Conservation (phyloP, 2,113 vertebrate genomes). For the Microcebus jonahi region DNA sequence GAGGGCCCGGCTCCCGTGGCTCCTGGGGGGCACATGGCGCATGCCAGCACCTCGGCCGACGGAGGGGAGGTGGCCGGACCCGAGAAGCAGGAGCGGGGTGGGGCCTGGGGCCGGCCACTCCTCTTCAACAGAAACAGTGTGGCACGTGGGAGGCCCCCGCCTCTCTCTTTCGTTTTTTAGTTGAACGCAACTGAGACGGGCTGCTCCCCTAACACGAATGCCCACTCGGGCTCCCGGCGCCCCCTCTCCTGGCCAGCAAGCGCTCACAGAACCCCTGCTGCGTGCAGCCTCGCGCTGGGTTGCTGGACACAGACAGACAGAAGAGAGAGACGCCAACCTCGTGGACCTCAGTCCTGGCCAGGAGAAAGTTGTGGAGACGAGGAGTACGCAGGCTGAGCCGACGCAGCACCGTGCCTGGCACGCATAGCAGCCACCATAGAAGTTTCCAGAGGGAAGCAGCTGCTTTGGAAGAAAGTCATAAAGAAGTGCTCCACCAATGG, state of each 20-base stretch:
- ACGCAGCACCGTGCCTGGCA: fast-evolving
- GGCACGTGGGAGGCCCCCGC: fast-evolving
- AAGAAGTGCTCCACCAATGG: neutral
- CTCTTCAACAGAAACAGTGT: fast-evolving
- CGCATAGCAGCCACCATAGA: neutral
- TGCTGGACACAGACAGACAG: neutral
- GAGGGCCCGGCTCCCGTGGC: fast-evolving
- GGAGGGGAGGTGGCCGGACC: neutral
- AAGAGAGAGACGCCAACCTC: neutral
- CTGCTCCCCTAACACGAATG: neutral
- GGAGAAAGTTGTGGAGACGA: neutral
- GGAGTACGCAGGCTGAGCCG: neutral
- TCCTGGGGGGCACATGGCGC: neutral
- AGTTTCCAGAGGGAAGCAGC: neutral
- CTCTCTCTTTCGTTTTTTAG: neutral
- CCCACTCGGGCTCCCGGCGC: fast-evolving
- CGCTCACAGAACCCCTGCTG: too few species aligned
- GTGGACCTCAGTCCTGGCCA: neutral
- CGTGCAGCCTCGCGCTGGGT: neutral
- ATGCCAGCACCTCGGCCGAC: neutral
- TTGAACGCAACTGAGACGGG: neutral
- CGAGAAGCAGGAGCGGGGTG: fast-evolving
- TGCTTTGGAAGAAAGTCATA: neutral
- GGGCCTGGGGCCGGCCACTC: fast-evolving
- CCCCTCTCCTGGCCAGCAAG: neutral